Evolutionary conservation across 1,140 invertebrate species (phyloP).

Genomic region (Myzus persicae): DNA sequence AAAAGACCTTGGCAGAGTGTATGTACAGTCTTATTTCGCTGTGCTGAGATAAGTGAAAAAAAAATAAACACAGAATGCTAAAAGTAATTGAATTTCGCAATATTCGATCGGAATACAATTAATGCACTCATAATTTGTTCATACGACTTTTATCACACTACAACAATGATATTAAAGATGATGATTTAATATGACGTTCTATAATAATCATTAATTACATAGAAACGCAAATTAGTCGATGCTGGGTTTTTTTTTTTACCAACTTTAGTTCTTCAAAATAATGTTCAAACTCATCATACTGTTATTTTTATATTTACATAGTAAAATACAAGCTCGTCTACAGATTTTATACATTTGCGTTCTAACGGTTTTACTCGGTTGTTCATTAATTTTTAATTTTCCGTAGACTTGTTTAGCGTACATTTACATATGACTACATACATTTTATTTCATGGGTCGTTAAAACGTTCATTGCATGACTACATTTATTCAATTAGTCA

Average conservation of each 20-base stretch:
- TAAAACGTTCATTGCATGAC: not conserved
- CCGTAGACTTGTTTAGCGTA: not conserved
- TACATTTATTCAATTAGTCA: not conserved
- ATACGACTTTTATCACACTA: not conserved
- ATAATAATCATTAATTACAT: not conserved
- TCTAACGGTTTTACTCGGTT: not conserved
- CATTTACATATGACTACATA: not conserved
- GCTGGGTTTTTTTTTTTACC: not conserved
- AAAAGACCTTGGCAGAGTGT: not conserved
- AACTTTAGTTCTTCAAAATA: not conserved
- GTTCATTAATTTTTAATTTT: not conserved
- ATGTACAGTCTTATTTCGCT: not conserved
- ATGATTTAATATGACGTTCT: not conserved
- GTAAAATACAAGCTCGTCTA: not conserved
- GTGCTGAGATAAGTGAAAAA: not conserved
- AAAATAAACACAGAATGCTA: not conserved
- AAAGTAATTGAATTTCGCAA: not conserved
- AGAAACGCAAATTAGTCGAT: not conserved
- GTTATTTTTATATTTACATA: not conserved
- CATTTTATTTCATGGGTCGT: not conserved
- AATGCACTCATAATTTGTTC: not conserved
- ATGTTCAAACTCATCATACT: not conserved
- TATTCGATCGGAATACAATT: not conserved
- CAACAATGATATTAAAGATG: not conserved
- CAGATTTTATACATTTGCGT: not conserved